Evolutionary conservation across 2,888 invertebrate genomes (phyloP).

Genomic region (Cremastobaeus sp.): DNA sequence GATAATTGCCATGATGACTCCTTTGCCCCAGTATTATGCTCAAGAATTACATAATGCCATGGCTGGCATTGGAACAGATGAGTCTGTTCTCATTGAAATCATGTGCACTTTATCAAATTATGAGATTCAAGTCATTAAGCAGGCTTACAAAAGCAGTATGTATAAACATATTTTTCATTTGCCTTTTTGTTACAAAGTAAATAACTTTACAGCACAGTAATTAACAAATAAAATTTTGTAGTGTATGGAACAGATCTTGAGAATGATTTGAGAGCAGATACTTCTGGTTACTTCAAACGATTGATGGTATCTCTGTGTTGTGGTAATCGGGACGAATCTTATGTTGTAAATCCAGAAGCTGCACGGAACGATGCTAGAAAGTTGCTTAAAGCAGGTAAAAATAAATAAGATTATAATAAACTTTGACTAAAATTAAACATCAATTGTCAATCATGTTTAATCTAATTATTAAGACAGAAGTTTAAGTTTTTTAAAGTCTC

Average conservation of each 20-base stretch:
- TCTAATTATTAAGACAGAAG: no score
- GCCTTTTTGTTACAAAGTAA: not conserved
- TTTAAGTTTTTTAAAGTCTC: no score
- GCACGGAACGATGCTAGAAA: slow-evolving; percentile 91
- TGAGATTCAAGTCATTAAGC: slow-evolving; percentile 79
- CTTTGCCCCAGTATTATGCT: slow-evolving; percentile 81
- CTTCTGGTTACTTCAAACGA: slow-evolving; percentile 94
- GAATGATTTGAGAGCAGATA: slow-evolving; percentile 90
- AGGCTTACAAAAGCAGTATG: slow-evolving; percentile 79
- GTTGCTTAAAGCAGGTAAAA: slow-evolving; percentile 86
- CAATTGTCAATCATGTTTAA: no score
- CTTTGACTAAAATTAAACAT: no score
- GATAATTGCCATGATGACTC: slow-evolving; percentile 81
- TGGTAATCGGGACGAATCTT: slow-evolving; percentile 89
- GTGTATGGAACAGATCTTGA: slow-evolving; percentile 90
- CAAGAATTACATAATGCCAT: slow-evolving; percentile 81
- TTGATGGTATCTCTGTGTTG: slow-evolving; percentile 91
- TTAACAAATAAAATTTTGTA: slow-evolving; percentile 76
- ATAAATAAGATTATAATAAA: not conserved
- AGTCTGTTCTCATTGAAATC: slow-evolving; percentile 81
- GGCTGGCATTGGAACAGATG: slow-evolving; percentile 81
- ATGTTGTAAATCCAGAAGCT: slow-evolving; percentile 83
- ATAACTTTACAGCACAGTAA: not conserved
- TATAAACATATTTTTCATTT: no score
- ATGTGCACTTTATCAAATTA: slow-evolving; percentile 81